Conservation (phyloP, 2,888 invertebrate species). For the Tetragnatha montana region DNA sequence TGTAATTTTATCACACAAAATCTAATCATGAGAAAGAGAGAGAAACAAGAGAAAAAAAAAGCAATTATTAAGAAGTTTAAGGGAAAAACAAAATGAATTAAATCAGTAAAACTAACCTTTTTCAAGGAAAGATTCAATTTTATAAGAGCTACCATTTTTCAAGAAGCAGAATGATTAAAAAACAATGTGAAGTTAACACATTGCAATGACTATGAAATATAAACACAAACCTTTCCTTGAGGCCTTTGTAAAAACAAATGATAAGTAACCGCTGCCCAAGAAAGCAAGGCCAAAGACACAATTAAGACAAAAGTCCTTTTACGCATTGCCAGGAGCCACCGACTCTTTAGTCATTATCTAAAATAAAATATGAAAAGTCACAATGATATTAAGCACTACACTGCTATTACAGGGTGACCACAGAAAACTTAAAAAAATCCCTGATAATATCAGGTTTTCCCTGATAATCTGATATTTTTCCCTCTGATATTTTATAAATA, state of each 20-base stretch:
- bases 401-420: not conserved
- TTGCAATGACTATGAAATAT: not conserved
- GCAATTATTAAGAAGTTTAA: not conserved
- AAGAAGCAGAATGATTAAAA: not conserved
- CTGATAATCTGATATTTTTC: too few relatives aligned
- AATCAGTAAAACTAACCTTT: too few relatives aligned
- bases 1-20: too few relatives aligned
- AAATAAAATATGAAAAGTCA: conserved; percentile 1
- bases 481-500: too few relatives aligned
- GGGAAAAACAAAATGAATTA: too few relatives aligned
- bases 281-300: conserved; percentile 76
- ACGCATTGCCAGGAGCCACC: conserved; percentile 72
- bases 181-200: not conserved
- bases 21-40: too few relatives aligned
- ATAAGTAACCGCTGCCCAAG: conserved; percentile 80
- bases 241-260: conserved; percentile 75
- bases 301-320: conserved; percentile 72
- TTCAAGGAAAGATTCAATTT: too few relatives aligned
- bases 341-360: conserved; percentile 69
- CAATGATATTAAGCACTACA: not conserved
- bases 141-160: too few relatives aligned
- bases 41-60: too few relatives aligned
- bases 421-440: not conserved
- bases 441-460: too few relatives aligned
- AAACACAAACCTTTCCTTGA: conserved; percentile 70